phyloP scores from a whole-genome alignment of 2,888 invertebrate species.

The Plagodis pulveraria region DNA sequence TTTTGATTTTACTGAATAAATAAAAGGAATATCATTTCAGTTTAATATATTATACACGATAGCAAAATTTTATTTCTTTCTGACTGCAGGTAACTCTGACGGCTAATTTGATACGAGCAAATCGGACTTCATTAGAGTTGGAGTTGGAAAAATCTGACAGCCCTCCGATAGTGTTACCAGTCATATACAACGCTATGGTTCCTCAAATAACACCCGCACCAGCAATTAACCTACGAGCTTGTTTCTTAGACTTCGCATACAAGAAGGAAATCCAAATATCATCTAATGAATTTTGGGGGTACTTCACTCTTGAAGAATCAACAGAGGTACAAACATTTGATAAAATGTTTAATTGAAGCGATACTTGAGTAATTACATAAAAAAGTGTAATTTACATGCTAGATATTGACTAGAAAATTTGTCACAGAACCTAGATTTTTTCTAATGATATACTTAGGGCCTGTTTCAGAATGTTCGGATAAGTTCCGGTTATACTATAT shows the following conservation, averaged over 20 bases:
- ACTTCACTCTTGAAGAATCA: conserved; percentile 49
- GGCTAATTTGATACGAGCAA: conserved; percentile 79
- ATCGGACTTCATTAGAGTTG: conserved; percentile 75
- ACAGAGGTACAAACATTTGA: conserved; percentile 12
- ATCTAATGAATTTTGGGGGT: conserved; percentile 75
- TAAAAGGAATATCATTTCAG: no score
- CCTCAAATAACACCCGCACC: conserved; percentile 78
- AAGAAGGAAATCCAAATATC: conserved; percentile 72
- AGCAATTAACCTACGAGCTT: conserved; percentile 82
- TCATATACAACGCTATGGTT: conserved; percentile 78
- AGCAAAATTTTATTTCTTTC: conserved; percentile 2
- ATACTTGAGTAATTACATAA: no score
- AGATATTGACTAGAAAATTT: neutral
- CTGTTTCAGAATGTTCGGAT: no score
- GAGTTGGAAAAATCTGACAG: conserved; percentile 85
- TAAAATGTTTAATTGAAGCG: no score
- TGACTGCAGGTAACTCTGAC: conserved; percentile 78
- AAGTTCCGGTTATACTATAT: no score
- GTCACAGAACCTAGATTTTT: no score
- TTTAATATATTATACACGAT: no score
- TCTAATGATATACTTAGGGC: no score
- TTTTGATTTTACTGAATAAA: no score
- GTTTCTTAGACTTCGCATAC: conserved; percentile 85
- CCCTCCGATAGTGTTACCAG: conserved; percentile 79
- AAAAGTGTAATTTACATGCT: no score